Conservation (phyloP, 2,888 invertebrate species). For the Ypsolopha scabrella region DNA sequence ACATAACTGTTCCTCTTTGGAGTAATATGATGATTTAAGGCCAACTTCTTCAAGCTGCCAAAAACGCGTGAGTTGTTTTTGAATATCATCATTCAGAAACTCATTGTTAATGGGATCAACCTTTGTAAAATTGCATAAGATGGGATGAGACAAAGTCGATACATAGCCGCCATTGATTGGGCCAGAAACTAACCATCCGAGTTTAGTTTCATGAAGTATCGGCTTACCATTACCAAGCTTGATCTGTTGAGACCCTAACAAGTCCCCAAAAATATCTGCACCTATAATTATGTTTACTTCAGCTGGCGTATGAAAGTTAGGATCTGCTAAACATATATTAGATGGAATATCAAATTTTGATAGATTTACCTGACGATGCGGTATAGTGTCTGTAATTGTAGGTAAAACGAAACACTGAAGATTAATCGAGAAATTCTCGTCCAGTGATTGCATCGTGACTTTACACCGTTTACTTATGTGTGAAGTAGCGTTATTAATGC, state of each 20-base stretch:
- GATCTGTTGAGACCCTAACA: constrained; percentile 11
- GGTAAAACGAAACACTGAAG: background rate
- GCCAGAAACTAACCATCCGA: constrained; percentile 15
- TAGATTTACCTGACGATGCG: background rate
- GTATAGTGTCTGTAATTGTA: background rate
- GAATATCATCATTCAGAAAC: background rate
- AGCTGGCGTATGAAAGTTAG: constrained; percentile 8
- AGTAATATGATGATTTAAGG: constrained; percentile 5
- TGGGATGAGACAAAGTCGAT: background rate
- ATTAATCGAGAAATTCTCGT: background rate
- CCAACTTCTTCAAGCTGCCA: constrained; percentile 13
- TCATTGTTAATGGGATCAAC: background rate
- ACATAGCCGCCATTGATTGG: constrained; percentile 7
- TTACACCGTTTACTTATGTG: background rate
- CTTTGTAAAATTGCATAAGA: constrained; percentile 3
- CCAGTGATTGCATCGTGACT: background rate
- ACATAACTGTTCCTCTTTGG: constrained; percentile 14
- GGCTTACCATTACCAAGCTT: constrained; percentile 10
- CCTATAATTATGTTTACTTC: constrained; percentile 15
- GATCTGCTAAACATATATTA: constrained; percentile 9
- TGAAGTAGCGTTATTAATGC: background rate
- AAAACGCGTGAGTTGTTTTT: constrained; percentile 8
- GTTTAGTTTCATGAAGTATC: constrained; percentile 9
- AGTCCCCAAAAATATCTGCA: constrained; percentile 15
- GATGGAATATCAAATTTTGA: constrained; percentile 1